A percentile compares a stretch with the other conserved stretches of the same genome.
phyloP scores from a whole-genome alignment of 2,888 invertebrate species.

The Scaptodrosophila latifasciaeformis region DNA sequence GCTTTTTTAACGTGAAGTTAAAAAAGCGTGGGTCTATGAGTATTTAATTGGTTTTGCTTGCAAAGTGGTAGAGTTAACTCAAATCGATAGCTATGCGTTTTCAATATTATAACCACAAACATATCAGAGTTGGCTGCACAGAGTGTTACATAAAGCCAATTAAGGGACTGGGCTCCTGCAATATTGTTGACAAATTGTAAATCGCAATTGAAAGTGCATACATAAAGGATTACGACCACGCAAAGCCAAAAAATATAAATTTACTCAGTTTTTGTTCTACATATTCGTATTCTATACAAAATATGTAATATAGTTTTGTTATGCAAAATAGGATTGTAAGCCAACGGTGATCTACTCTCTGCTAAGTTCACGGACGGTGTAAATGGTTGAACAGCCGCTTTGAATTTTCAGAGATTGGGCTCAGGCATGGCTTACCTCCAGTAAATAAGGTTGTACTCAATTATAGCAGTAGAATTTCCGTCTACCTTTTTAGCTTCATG shows the following conservation, averaged over 20 bases:
- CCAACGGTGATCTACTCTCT: not conserved
- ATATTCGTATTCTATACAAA: not conserved
- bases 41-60: too few relatives aligned
- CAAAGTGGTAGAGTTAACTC: not conserved
- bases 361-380: too few relatives aligned
- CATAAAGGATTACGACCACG: not conserved
- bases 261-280: not conserved
- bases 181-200: slow-evolving; percentile 27
- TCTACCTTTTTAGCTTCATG: not conserved
- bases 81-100: not conserved
- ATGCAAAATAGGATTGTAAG: slow-evolving; percentile 27
- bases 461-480: too few relatives aligned
- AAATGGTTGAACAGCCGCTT: too few relatives aligned
- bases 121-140: not conserved
- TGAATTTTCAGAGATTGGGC: not conserved
- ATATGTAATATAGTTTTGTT: slow-evolving; percentile 4
- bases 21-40: not conserved
- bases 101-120: not conserved
- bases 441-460: too few relatives aligned
- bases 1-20: not conserved
- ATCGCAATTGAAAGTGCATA: slow-evolving; percentile 19
- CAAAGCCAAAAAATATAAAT: not conserved
- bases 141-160: slow-evolving; percentile 46
- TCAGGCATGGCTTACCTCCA: not conserved
- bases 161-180: slow-evolving; percentile 28